A percentile compares a stretch with the other conserved stretches of the same genome.
phyloP scores from a whole-genome alignment of 2,888 invertebrate species.

The Apoda limacodes region DNA sequence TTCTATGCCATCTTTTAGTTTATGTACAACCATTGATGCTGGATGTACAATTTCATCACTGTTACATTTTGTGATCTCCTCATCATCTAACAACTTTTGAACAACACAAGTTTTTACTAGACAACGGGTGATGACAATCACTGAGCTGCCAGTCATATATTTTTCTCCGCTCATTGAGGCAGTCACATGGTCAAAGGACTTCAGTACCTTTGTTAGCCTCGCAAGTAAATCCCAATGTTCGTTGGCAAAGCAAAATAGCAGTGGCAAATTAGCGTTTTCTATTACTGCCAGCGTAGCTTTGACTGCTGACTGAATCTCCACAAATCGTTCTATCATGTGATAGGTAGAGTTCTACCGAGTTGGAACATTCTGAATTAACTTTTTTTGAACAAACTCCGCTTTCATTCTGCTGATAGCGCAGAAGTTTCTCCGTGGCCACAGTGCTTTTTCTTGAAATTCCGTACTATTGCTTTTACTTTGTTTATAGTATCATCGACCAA shows the following conservation, averaged over 20 bases:
- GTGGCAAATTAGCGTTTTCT: conserved; percentile 17
- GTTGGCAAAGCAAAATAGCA: conserved; percentile 8
- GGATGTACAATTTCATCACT: conserved; percentile 3
- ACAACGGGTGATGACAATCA: conserved; percentile 21
- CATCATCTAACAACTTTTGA: conserved; percentile 10
- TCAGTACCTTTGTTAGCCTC: conserved; percentile 18
- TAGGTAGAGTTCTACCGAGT: conserved; percentile 23
- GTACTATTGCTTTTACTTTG: conserved; percentile 18
- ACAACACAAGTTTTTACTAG: conserved; percentile 18
- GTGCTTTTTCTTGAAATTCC: conserved; percentile 16
- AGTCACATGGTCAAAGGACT: conserved; percentile 23
- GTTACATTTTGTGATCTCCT: too few relatives aligned
- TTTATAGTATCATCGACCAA: conserved; percentile 7
- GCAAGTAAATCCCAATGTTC: conserved; percentile 19
- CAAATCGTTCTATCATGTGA: conserved; percentile 20
- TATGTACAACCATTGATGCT: conserved; percentile 3
- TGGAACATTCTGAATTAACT: conserved; percentile 20
- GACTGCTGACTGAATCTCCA: conserved; percentile 16
- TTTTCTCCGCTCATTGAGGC: conserved; percentile 21
- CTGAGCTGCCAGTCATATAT: conserved; percentile 20
- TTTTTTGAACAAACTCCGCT: conserved; percentile 11
- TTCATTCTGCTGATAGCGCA: conserved; percentile 12
- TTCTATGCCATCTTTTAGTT: conserved; percentile 9
- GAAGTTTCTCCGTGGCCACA: conserved; percentile 12
- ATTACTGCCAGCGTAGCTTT: conserved; percentile 15